A percentile compares a stretch with the other conserved stretches of the same genome.
These are phyloP conservation scores for Ochlodes sylvanus DNA, from an alignment of 2,888 invertebrate species.

Conservation along the genomic window DNA sequence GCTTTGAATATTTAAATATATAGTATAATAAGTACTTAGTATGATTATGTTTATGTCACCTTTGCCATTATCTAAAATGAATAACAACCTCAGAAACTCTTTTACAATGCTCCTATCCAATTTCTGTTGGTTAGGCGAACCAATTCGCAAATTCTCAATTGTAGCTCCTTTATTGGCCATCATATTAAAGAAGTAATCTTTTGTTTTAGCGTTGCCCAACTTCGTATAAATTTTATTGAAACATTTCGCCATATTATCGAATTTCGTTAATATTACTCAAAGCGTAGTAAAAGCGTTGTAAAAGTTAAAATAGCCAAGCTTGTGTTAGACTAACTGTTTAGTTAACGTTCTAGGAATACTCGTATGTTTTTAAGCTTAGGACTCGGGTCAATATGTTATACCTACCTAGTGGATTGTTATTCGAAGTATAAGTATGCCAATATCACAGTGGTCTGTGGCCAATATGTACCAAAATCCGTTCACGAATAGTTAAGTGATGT, in stretches of 20 bases:
- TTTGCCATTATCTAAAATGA: not conserved
- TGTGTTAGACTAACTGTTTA: slow-evolving; percentile 3
- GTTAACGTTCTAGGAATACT: not conserved
- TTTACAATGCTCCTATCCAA: no score
- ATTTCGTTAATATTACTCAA: slow-evolving; percentile 11
- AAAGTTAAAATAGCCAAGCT: slow-evolving; percentile 5
- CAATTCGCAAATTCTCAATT: not conserved
- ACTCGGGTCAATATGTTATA: no score
- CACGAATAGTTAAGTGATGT: no score
- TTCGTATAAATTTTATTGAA: slow-evolving; percentile 12
- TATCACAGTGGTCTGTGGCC: no score
- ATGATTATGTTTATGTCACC: no score
- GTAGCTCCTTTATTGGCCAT: slow-evolving; percentile 1
- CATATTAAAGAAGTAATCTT: slow-evolving; percentile 9
- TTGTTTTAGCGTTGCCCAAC: slow-evolving; percentile 6
- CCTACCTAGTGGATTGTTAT: no score
- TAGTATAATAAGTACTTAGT: not conserved
- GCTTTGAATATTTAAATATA: no score
- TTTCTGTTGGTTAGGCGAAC: not conserved
- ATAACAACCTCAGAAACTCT: not conserved
- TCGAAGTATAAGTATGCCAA: no score
- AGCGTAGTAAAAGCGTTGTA: slow-evolving; percentile 3
- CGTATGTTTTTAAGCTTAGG: not conserved
- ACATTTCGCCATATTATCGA: slow-evolving; percentile 6
- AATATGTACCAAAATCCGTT: no score